These are phyloP conservation scores for Orthonychiurus folsomi DNA, from an alignment of 2,888 invertebrate genomes.

Conservation along the genomic window DNA sequence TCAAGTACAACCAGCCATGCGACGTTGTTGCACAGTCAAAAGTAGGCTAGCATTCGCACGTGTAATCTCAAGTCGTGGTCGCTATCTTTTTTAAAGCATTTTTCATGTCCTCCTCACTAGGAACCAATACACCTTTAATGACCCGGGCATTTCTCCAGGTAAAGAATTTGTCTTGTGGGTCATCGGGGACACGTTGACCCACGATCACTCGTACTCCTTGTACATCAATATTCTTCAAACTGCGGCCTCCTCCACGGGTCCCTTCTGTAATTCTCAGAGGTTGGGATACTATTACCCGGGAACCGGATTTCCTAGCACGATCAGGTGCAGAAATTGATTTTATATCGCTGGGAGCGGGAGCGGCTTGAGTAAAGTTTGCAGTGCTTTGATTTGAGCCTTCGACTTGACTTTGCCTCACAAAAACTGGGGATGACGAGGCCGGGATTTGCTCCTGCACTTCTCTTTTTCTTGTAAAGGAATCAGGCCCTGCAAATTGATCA, in stretches of 20 bases:
- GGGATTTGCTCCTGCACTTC: background rate
- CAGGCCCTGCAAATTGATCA: background rate
- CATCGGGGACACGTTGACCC: constrained; percentile 73
- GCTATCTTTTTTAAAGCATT: background rate
- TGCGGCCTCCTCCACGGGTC: constrained; percentile 25
- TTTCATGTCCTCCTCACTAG: constrained; percentile 3
- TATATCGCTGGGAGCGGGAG: too few species aligned
- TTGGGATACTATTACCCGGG: constrained; percentile 23
- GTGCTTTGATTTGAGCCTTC: too few species aligned
- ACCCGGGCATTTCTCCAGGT: constrained; percentile 82
- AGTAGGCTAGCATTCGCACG: too few species aligned
- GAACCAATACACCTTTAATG: constrained; percentile 59
- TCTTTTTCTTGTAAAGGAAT: background rate
- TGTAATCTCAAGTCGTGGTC: background rate
- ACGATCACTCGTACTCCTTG: constrained; percentile 67
- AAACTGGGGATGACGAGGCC: background rate
- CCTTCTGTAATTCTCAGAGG: constrained; percentile 29
- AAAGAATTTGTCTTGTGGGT: constrained; percentile 65
- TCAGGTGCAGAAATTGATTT: background rate
- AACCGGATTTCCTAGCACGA: background rate
- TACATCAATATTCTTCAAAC: constrained; percentile 19
- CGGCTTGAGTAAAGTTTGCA: too few species aligned
- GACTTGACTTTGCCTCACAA: background rate
- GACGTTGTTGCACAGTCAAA: too few species aligned
- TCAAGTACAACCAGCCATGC: too few species aligned